Evolutionary conservation across 2,888 invertebrate genomes (phyloP).

Genomic region (Parelbella ahira): DNA sequence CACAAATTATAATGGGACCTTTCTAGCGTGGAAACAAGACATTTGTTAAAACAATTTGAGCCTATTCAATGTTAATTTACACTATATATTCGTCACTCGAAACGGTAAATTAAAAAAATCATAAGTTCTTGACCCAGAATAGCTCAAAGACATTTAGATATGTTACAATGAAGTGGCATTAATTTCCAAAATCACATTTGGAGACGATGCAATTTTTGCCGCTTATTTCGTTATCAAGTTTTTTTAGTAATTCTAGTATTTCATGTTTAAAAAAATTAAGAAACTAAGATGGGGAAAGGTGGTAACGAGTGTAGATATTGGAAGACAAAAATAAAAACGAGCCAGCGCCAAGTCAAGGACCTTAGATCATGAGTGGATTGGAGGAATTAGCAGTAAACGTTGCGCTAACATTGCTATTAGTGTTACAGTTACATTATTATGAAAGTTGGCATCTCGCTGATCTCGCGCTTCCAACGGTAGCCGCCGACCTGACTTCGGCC

Average conservation of each 20-base stretch:
- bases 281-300: too few species aligned
- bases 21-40: conserved; percentile 16
- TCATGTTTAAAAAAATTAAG: not conserved
- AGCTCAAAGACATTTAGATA: conserved; percentile 1
- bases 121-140: conserved; percentile 20
- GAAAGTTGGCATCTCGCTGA: conserved; percentile 11
- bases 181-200: too few species aligned
- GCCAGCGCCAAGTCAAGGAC: conserved; percentile 4
- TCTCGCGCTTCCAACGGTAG: conserved; percentile 1
- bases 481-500: not conserved
- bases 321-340: conserved; percentile 1
- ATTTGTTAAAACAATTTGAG: conserved; percentile 15
- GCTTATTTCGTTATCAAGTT: too few species aligned
- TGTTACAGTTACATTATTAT: conserved; percentile 9
- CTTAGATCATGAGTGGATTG: conserved; percentile 5
- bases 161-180: not conserved
- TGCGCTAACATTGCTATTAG: conserved; percentile 12
- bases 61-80: conserved; percentile 20
- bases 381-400: conserved; percentile 15
- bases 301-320: not conserved
- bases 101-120: conserved; percentile 14
- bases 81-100: conserved; percentile 15
- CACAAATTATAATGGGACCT: conserved; percentile 12
- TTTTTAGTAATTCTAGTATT: too few species aligned
- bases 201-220: too few species aligned